Evolutionary conservation across 2,888 invertebrate genomes (phyloP), one percentile per base, ranked within the genome.

Genomic region (Laothoe populi): DNA sequence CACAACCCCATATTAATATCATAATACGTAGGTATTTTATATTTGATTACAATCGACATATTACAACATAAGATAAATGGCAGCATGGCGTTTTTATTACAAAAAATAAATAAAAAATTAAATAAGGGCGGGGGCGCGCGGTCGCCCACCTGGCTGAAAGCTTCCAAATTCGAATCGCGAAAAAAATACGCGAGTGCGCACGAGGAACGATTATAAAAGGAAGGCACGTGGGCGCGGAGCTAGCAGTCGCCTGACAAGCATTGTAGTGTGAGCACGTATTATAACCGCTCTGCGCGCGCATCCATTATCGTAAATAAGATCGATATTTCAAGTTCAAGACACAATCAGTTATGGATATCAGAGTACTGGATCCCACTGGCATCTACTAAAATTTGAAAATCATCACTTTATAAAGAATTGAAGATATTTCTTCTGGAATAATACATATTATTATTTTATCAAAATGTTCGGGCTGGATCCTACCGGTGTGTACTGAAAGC

Each of bases 161-260:
- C 90, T 90, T 88, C 90, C 88, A 90, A 91, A 91, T 88, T 90
- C 84, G 79, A 87, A 88, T 86, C 83, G 89, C 90, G 83, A 89
- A 92, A 90, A 84, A 90, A 88, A 91, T 87, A 83, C 84, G 87
- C 89, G 84, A 87, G 79, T 81, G 86, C 82, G 77, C 83, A 68
- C 84, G 82, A 84, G 83, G 83, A 78, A 75, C 78, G 80, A 75
- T 74, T 90, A 90, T 92, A 92, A 86, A 92, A 86, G 79, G 70
- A 71, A 73, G 83, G 86, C 90, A 91, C 91, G 90, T 91, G 91
- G 79, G 75, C 75, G 73, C 77, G 72, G 75, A 71, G 78, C 78
- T 83, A 83, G 74, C 86, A 92, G 92, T 91, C 86, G 80, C 71
- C 67, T 82, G 85, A 82, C 84, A 80, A 74, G 71, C 79, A 66